phyloP scores from a whole-genome alignment of 2,888 invertebrate species.

The Stenoptilia bipunctidactyla region DNA sequence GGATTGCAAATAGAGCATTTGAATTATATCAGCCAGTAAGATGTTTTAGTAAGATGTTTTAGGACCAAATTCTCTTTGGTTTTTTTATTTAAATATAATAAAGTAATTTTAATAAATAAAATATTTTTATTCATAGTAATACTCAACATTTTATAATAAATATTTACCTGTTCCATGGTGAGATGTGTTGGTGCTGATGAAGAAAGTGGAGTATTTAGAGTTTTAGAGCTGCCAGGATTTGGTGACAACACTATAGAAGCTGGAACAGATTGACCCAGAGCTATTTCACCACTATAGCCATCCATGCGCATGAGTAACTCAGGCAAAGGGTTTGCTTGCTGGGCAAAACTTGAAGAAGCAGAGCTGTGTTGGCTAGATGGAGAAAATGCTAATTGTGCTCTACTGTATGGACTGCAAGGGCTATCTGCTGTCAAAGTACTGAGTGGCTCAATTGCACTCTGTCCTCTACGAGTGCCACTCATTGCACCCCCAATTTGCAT shows the following conservation, averaged over 20 bases:
- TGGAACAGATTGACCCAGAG: constrained; percentile 75
- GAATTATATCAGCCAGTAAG: too few relatives aligned
- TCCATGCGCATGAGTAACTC: constrained; percentile 79
- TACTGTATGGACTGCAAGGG: constrained; percentile 66
- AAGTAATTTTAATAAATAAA: too few relatives aligned
- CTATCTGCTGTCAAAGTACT: constrained; percentile 40
- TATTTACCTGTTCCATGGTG: constrained; percentile 75
- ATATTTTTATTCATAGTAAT: too few relatives aligned
- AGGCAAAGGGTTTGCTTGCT: constrained; percentile 61
- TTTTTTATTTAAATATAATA: too few relatives aligned
- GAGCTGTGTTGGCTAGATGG: constrained; percentile 78
- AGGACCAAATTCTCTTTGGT: too few relatives aligned
- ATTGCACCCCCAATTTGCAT: constrained; percentile 64
- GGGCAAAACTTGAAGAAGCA: constrained; percentile 57
- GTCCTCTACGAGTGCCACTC: constrained; percentile 41
- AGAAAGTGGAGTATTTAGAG: constrained; percentile 77
- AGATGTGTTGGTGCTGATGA: constrained; percentile 91
- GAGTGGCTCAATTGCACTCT: constrained; percentile 28
- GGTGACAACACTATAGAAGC: constrained; percentile 67
- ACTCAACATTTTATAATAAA: too few relatives aligned
- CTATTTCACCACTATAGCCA: constrained; percentile 63
- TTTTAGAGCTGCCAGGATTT: constrained; percentile 45
- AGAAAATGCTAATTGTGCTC: constrained; percentile 69
- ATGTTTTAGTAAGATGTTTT: too few relatives aligned
- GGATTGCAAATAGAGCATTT: too few relatives aligned